Conservation (phyloP, 2,113 vertebrate genomes). For the Vireo altiloquus region DNA sequence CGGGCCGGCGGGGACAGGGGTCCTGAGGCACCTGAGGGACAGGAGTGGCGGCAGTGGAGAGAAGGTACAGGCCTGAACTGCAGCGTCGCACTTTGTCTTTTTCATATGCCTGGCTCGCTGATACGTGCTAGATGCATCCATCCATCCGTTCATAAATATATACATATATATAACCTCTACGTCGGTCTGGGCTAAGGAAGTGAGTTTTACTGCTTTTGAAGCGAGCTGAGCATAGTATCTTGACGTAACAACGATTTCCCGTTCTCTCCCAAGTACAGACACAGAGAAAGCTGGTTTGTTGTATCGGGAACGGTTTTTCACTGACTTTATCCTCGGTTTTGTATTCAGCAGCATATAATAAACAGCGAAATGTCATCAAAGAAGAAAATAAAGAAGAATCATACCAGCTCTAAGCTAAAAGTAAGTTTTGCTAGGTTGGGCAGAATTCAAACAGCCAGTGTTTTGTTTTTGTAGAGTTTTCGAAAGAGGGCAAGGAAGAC, state of each 20-base stretch:
- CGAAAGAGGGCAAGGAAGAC: accelerated
- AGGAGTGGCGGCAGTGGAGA: accelerated
- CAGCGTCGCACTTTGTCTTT: accelerated
- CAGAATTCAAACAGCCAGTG: accelerated
- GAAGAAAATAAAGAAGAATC: neutral
- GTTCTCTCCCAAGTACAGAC: accelerated
- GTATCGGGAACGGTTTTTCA: accelerated
- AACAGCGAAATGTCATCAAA: neutral
- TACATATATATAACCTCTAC: accelerated
- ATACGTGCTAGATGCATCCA: accelerated
- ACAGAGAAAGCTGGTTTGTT: neutral
- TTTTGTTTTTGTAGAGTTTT: too few relatives aligned
- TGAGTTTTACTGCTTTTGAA: accelerated
- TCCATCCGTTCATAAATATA: neutral
- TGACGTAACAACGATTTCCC: too few relatives aligned
- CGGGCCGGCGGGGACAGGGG: neutral
- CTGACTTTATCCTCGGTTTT: neutral
- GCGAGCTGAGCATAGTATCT: accelerated
- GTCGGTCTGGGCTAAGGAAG: accelerated
- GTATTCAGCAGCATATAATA: accelerated
- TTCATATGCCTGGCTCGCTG: accelerated
- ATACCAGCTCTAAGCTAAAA: neutral
- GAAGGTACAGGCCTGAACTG: accelerated
- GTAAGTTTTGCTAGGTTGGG: neutral
- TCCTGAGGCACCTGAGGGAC: neutral